phyloP scores from a whole-genome alignment of 1,140 invertebrate species.

The Drosophila insularis region DNA sequence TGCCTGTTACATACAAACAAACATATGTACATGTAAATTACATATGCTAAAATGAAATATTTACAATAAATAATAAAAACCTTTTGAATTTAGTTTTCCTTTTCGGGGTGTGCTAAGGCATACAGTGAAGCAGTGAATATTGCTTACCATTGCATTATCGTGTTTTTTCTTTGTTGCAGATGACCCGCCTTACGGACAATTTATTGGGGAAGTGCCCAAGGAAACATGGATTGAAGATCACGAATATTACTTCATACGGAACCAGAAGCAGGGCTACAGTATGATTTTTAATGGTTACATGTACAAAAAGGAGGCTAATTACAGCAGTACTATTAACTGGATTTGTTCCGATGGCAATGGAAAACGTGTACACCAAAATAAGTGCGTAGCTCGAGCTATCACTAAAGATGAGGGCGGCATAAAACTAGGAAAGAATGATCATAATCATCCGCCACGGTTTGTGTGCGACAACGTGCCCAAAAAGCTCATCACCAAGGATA shows the following conservation, averaged over 20 bases:
- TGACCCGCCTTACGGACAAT: background rate
- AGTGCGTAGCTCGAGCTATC: conserved; percentile 76
- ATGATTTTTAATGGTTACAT: conserved; percentile 78
- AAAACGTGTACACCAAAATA: conserved; percentile 72
- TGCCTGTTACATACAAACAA: too few relatives aligned
- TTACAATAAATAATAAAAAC: background rate
- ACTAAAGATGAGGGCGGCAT: conserved; percentile 72
- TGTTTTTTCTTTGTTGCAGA: background rate
- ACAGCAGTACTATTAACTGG: conserved; percentile 76
- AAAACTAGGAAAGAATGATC: conserved; percentile 75
- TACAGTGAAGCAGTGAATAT: background rate
- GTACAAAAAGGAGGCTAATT: conserved; percentile 81
- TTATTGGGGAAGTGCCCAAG: conserved; percentile 41
- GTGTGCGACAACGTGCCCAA: conserved; percentile 23
- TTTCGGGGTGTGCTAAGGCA: background rate
- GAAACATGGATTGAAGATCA: conserved; percentile 64
- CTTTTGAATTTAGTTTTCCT: background rate
- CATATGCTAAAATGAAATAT: background rate
- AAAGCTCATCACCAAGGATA: background rate
- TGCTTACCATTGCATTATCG: background rate
- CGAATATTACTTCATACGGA: conserved; percentile 67
- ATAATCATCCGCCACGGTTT: conserved; percentile 76
- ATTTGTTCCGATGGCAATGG: conserved; percentile 79
- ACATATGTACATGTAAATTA: background rate
- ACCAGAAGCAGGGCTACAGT: conserved; percentile 78